These are phyloP conservation scores for Chionis minor DNA, from an alignment of 2,113 vertebrate species.

Conservation along the genomic window DNA sequence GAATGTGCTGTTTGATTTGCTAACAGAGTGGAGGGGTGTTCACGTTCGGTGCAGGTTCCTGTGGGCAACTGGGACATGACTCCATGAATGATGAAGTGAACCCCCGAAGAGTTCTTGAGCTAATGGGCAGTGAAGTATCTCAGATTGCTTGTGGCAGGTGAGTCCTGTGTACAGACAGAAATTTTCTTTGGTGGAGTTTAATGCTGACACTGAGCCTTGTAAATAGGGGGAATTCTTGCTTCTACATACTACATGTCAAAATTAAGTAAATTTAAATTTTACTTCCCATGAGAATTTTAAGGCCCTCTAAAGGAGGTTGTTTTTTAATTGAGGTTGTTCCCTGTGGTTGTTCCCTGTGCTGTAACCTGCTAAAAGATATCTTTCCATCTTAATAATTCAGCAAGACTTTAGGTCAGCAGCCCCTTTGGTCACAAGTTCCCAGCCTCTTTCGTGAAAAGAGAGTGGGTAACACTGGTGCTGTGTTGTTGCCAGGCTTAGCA, in stretches of 20 bases:
- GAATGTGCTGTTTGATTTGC: slow-evolving; percentile 60
- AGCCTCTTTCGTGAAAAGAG: not conserved
- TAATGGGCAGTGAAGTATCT: slow-evolving; percentile 92
- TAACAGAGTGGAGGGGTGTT: slow-evolving; percentile 89
- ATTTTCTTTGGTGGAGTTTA: not conserved
- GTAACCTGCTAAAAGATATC: not conserved
- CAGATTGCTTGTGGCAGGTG: slow-evolving; percentile 92
- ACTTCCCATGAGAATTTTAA: not conserved
- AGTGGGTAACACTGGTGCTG: not conserved
- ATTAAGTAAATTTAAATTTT: not conserved
- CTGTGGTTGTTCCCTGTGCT: not conserved
- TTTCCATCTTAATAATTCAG: not conserved
- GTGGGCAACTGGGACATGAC: slow-evolving; percentile 89
- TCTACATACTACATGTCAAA: not conserved
- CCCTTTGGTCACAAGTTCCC: not conserved
- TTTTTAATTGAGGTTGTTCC: not conserved
- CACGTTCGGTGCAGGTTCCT: slow-evolving; percentile 88
- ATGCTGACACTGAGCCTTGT: not conserved
- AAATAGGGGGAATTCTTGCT: not conserved
- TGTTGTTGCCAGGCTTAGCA: not conserved
- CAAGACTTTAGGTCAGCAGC: not conserved
- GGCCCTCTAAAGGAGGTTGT: not conserved
- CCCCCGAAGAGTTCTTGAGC: slow-evolving; percentile 88
- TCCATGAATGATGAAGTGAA: slow-evolving; percentile 86
- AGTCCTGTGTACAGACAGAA: not conserved